These are phyloP conservation scores for Salticus scenicus DNA, from an alignment of 2,888 invertebrate genomes.

Conservation along the genomic window DNA sequence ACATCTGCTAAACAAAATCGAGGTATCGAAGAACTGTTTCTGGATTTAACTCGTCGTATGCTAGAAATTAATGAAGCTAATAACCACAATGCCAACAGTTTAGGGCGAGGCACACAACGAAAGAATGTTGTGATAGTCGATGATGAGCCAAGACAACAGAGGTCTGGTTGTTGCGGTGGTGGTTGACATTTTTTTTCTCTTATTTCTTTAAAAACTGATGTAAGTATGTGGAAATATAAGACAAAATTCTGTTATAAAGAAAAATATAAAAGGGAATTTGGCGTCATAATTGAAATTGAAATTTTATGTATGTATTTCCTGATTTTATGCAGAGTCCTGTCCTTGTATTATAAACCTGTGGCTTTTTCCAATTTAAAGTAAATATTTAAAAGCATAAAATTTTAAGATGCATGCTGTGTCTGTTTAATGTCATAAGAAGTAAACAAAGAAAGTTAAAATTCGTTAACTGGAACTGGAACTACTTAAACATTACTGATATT, in stretches of 20 bases:
- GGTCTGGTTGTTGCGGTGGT: conserved; percentile 62
- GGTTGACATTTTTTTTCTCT: too few species aligned
- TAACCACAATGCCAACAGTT: conserved; percentile 44
- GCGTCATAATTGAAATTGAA: neutral
- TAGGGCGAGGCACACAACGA: conserved; percentile 55
- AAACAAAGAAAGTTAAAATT: too few species aligned
- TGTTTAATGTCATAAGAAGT: too few species aligned
- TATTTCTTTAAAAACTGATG: too few species aligned
- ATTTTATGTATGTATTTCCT: neutral
- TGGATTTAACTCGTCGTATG: conserved; percentile 71
- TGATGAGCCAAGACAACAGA: conserved; percentile 60
- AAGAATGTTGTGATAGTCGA: conserved; percentile 69
- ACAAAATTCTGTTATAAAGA: too few species aligned
- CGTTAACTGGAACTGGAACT: too few species aligned
- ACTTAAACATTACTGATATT: too few species aligned
- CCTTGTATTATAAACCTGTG: too few species aligned
- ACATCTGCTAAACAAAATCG: conserved; percentile 94
- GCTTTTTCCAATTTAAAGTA: too few species aligned
- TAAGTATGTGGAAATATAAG: too few species aligned
- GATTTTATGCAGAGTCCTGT: neutral
- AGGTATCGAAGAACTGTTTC: conserved; percentile 76
- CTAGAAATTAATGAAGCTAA: conserved; percentile 61
- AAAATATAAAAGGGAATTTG: neutral
- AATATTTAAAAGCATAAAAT: too few species aligned
- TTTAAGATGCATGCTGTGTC: too few species aligned